Evolutionary conservation across 2,113 vertebrate genomes (phyloP), one percentile per base, ranked within the genome.

Genomic region (Myotis lucifugus): DNA sequence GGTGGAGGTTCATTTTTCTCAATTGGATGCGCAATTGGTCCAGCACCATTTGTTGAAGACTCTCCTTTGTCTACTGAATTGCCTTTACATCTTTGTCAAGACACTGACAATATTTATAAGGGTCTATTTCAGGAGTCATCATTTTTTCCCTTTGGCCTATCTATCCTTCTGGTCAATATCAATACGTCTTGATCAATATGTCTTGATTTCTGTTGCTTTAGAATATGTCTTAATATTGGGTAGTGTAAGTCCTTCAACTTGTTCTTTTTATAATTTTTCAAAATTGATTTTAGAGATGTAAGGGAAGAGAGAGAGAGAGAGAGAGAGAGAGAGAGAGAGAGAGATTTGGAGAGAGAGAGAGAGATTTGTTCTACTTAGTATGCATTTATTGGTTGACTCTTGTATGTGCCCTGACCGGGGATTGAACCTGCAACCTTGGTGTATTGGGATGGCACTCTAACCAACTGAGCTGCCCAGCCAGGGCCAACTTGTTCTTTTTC

Each of bases 31-130:
- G 3, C 46, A 56, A n/a, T 69, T 73, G 3, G 61, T 77, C 15
- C 61, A 54, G 3, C 8, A 85, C 37, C 32, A 40, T 82, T 89
- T 74, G 40, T 85, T 95, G 42, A 94, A 76, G 48, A 81, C 19
- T 85, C 25, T 76, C 40, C 2, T 70, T 88, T 89, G 29, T 15
- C 79, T 91, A 19, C 40, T 85, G 18, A 81, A 81, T 52, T 91
- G 64, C 40, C 52, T 95, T 89, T 94, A 3, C 9, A 66, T 77
- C 12, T 76, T 85, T 85, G 32, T 84, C 46, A 78, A 93, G 32
- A 25, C 76, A 8, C 91, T 29, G 50, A 76, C 6, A 2, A 10
- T 59, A 61, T 59, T 79, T 48, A 77, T 56, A 18, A 61, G 13
- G 8, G 23, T 56, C 11, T 84, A 40, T 91, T 94, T 88, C n/a